A percentile compares a stretch with the other conserved stretches of the same genome.
These are phyloP conservation scores for Zeuzera pyrina DNA, from an alignment of 2,888 invertebrate genomes.

Conservation along the genomic window DNA sequence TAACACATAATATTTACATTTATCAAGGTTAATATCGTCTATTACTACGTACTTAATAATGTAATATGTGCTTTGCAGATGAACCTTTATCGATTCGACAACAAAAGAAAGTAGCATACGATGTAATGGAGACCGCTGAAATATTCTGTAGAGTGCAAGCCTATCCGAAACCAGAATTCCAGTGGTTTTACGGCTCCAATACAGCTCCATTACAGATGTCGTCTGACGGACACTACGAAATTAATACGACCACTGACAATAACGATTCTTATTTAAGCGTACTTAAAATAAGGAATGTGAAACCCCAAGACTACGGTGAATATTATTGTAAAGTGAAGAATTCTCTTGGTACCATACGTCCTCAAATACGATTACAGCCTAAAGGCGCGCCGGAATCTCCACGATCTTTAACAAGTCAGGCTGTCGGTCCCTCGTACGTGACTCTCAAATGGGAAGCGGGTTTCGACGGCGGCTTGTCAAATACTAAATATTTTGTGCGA, in stretches of 20 bases:
- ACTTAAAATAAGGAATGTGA: conserved; percentile 80
- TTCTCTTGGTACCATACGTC: conserved; percentile 82
- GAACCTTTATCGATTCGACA: conserved; percentile 89
- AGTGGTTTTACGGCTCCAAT: conserved; percentile 89
- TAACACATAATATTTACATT: too few species aligned
- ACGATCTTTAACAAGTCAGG: conserved; percentile 78
- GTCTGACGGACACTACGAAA: conserved; percentile 89
- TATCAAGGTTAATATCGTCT: too few species aligned
- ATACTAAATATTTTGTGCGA: conserved; percentile 90
- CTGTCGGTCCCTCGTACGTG: conserved; percentile 85
- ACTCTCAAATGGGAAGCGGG: conserved; percentile 90
- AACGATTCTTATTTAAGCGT: conserved; percentile 90
- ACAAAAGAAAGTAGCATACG: conserved; percentile 91
- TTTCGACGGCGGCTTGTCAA: conserved; percentile 90
- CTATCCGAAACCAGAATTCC: conserved; percentile 93
- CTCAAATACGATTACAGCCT: conserved; percentile 85
- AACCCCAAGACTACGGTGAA: conserved; percentile 90
- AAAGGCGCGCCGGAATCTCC: conserved; percentile 92
- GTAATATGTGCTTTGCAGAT: conserved; percentile 62
- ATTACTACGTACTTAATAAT: too few species aligned
- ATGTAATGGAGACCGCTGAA: conserved; percentile 86
- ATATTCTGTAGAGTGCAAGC: conserved; percentile 92
- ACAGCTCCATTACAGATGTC: conserved; percentile 82
- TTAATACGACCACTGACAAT: conserved; percentile 84
- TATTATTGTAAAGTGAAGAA: conserved; percentile 93